phyloP scores from a whole-genome alignment of 2,113 vertebrate genomes.

The Tamias sibiricus region DNA sequence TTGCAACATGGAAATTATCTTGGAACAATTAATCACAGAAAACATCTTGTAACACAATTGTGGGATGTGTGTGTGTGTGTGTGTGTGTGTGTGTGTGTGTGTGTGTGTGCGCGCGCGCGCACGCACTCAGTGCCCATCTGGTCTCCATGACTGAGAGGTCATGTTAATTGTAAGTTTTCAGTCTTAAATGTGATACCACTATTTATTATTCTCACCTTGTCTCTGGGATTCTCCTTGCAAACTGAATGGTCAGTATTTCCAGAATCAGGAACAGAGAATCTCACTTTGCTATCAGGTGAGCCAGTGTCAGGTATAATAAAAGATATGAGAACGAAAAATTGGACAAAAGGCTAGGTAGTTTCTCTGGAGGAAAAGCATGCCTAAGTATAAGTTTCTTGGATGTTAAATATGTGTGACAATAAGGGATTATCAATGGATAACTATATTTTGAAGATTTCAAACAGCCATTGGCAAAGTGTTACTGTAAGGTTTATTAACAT shows the following conservation, averaged over 20 bases:
- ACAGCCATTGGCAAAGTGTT: conserved; percentile 2
- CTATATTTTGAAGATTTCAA: conserved; percentile 1
- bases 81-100: too few species aligned
- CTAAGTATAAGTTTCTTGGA: neutral
- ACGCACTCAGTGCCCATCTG: neutral
- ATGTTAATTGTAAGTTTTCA: neutral
- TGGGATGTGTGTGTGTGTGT: neutral
- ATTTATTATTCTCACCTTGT: neutral
- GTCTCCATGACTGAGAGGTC: neutral
- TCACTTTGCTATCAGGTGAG: neutral
- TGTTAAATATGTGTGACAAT: neutral
- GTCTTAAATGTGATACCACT: neutral
- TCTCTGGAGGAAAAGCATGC: neutral
- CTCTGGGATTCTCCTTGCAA: conserved; percentile 1
- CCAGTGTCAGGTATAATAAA: neutral
- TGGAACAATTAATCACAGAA: neutral
- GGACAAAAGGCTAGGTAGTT: neutral
- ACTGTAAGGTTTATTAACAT: neutral
- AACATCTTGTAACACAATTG: neutral
- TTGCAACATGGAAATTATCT: neutral
- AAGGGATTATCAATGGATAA: neutral
- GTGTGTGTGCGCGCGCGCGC: neutral
- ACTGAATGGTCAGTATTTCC: neutral
- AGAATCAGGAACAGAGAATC: neutral
- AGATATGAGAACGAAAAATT: neutral